Conservation (phyloP, 2,113 vertebrate species). For the Nothocercus nigrocapillus region DNA sequence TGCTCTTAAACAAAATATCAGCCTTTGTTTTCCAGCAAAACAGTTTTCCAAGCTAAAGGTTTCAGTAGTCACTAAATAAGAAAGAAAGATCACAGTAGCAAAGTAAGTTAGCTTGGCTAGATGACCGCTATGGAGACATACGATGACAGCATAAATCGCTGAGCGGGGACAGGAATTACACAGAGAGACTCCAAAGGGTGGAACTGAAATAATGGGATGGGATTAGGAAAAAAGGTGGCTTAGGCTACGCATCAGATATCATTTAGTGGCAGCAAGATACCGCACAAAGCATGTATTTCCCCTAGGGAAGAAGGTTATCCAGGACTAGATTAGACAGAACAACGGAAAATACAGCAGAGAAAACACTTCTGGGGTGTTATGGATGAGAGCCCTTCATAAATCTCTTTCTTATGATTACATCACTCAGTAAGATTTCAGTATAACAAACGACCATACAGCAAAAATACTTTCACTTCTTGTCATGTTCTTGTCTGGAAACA, state of each 20-base stretch:
- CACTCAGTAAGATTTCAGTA: not conserved
- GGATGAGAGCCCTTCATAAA: not conserved
- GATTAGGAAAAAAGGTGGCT: not conserved
- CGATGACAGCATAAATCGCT: not conserved
- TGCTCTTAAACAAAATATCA: not conserved
- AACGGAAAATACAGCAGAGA: not conserved
- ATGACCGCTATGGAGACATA: not conserved
- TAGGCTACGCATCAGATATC: not conserved
- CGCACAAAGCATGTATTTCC: not conserved
- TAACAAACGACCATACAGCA: not conserved
- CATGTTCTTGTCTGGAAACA: not conserved
- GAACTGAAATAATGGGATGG: not conserved
- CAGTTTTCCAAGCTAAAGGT: not conserved
- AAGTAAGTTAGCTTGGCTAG: not conserved
- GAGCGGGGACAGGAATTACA: not conserved
- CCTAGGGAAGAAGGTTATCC: not conserved
- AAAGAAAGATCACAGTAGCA: not conserved
- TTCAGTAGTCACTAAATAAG: not conserved
- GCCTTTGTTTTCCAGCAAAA: not conserved
- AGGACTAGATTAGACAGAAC: not conserved
- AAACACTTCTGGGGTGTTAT: not conserved
- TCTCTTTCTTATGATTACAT: not conserved
- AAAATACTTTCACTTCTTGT: not conserved
- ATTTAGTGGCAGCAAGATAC: not conserved
- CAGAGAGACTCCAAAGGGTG: not conserved